Conservation (phyloP, 37 sponge, comb jelly and placozoan genomes). For the Mnemiopsis leidyi region DNA sequence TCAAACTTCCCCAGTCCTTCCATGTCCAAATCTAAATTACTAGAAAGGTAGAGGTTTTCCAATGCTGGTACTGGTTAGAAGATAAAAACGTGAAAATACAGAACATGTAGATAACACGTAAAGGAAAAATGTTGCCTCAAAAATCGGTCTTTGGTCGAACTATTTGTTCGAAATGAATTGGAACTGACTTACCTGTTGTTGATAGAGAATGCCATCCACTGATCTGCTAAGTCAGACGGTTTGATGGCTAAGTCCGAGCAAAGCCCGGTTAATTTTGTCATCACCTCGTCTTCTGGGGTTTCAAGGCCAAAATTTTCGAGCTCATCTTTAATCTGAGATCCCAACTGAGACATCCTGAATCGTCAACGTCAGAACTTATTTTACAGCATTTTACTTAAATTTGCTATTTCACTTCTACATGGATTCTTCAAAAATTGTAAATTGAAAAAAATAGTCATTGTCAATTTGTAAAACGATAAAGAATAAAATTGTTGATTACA, state of each 20-base stretch:
- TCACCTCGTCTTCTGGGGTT: not conserved
- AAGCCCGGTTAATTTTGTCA: not conserved
- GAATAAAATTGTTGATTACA: too few relatives aligned
- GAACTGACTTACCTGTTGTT: conserved; percentile 30
- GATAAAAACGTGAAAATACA: too few relatives aligned
- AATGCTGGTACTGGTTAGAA: not conserved
- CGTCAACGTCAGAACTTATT: too few relatives aligned
- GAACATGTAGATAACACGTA: too few relatives aligned
- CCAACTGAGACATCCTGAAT: not conserved
- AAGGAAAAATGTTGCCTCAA: too few relatives aligned
- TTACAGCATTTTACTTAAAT: too few relatives aligned
- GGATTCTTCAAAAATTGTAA: too few relatives aligned
- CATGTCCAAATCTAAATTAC: conserved; percentile 63
- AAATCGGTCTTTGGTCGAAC: too few relatives aligned
- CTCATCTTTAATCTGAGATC: not conserved
- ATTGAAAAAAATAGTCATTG: too few relatives aligned
- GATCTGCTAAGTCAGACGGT: conserved; percentile 36
- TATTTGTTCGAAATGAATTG: too few relatives aligned
- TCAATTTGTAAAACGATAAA: too few relatives aligned
- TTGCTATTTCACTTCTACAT: too few relatives aligned
- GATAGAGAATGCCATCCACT: conserved; percentile 63
- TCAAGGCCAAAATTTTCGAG: conserved; percentile 54
- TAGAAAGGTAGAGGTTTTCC: not conserved
- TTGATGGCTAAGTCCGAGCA: not conserved
- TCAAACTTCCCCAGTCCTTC: conserved; percentile 46